Evolutionary conservation across 2,888 invertebrate species (phyloP), one percentile per base, ranked within the genome.

Genomic region (Drosophila nr. perissopoda): DNA sequence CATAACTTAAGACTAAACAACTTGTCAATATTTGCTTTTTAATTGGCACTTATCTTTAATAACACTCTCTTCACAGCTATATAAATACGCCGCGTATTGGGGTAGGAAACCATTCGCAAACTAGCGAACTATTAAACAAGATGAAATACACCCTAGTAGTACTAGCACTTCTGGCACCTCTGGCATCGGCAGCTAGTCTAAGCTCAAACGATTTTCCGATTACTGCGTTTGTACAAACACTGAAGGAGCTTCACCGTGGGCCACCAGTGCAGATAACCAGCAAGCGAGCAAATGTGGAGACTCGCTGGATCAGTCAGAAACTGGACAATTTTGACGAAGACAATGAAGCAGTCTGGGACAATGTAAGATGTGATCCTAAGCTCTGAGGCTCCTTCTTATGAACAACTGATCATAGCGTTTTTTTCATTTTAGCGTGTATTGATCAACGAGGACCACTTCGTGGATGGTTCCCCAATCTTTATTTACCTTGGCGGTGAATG

Each of bases 401-500:
- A 29, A 29, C 29, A 29, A 29, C 29, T 29, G 29, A 29, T 29
- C 29, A 29, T 1, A 6, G 6, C 6, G 6, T 29, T 29, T 29
- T 29, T 29, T 29, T 6, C 6, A 6, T 29, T 63, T 7, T n/a
- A 87, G 87, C 84, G 95, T 16, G 94, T 93, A 80, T 93, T 93
- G 85, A 93, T 94, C 81, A 94, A 94, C 80, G 80, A 91, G 42
- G 91, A 93, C 36, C 91, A 93, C 31, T 91, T 87, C 7, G 70
- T 76, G 5, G 83, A 91, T 6, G 94, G 94, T 0, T 94, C 93
- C 1, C 95, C 96, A 0, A 94, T 95, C 6, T 94, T 96, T 36
- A 94, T 96, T 52, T 94, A 94, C 90, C 92, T 97, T 57, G 97
- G 97, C 0, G 91, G 90, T 7, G 97, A 97, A 92, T 96, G 96